These are phyloP conservation scores for Nesidiocoris tenuis DNA, from an alignment of 2,888 invertebrate species.

Conservation along the genomic window DNA sequence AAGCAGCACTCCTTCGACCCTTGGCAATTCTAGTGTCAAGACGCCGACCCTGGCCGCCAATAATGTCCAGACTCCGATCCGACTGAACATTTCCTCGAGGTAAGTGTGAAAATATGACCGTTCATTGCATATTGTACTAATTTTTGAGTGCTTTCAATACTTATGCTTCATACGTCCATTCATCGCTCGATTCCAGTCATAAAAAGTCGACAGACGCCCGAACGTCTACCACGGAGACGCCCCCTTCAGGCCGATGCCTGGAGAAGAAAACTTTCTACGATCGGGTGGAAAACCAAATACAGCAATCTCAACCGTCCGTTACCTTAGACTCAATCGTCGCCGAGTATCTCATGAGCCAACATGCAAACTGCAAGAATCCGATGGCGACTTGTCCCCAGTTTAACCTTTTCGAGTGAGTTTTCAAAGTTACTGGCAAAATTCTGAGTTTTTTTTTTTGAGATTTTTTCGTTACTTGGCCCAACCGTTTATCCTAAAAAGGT, in stretches of 20 bases:
- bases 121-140: no score
- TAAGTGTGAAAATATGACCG: no score
- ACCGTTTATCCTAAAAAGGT: no score
- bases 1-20: not conserved
- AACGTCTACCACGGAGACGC: slow-evolving; percentile 23
- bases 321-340: slow-evolving; percentile 90
- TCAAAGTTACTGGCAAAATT: no score
- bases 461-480: slow-evolving; percentile 25
- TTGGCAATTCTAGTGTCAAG: not conserved
- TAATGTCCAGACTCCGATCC: not conserved
- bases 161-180: no score
- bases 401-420: slow-evolving; percentile 79
- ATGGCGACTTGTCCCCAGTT: slow-evolving; percentile 97
- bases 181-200: slow-evolving; percentile 18
- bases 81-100: not conserved
- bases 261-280: slow-evolving; percentile 57
- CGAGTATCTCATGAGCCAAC: slow-evolving; percentile 95
- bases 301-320: slow-evolving; percentile 54
- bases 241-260: slow-evolving; percentile 32
- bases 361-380: slow-evolving; percentile 96
- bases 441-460: slow-evolving; percentile 27
- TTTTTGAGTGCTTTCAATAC: no score
- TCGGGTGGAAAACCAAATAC: slow-evolving; percentile 48
- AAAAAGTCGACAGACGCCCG: slow-evolving; percentile 6
- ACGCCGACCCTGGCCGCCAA: not conserved